Percentiles rank a stretch among this genome's conserved stretches.
These are phyloP conservation scores for Lutjanus campechanus DNA, from an alignment of 2,797 vertebrate genomes.

Conservation along the genomic window DNA sequence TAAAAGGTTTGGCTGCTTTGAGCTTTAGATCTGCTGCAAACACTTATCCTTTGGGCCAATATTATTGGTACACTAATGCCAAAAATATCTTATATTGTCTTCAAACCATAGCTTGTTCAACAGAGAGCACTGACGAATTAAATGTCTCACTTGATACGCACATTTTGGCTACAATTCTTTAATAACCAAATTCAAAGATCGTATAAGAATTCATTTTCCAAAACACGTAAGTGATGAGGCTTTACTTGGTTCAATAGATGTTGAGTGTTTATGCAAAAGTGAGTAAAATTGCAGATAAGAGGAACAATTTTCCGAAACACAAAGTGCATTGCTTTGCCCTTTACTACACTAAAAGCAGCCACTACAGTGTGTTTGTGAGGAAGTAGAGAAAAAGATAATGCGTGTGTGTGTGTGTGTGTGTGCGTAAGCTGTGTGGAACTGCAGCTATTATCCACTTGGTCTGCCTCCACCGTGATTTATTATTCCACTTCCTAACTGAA, in stretches of 20 bases:
- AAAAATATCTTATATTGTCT: no score
- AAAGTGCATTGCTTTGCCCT: neutral
- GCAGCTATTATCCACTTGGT: constrained; percentile 58
- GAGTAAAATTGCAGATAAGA: neutral
- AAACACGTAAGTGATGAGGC: neutral
- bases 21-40: no score
- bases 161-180: neutral
- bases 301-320: neutral
- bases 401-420: neutral
- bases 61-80: no score
- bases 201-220: neutral
- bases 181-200: neutral
- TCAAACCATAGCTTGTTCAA: no score
- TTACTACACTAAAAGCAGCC: neutral
- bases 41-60: no score
- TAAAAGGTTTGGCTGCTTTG: no score
- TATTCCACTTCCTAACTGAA: constrained; percentile 52
- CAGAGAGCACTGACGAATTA: no score
- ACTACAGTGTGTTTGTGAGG: neutral
- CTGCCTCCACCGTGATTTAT: constrained; percentile 49
- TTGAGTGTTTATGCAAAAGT: neutral
- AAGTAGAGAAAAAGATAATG: neutral
- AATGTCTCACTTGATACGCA: no score
- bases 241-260: neutral
- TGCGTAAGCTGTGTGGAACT: neutral